Percentiles rank a stretch among this genome's conserved stretches.
These are phyloP conservation scores for Pipistrellus nathusii DNA, from an alignment of 2,797 vertebrate genomes.

Conservation along the genomic window DNA sequence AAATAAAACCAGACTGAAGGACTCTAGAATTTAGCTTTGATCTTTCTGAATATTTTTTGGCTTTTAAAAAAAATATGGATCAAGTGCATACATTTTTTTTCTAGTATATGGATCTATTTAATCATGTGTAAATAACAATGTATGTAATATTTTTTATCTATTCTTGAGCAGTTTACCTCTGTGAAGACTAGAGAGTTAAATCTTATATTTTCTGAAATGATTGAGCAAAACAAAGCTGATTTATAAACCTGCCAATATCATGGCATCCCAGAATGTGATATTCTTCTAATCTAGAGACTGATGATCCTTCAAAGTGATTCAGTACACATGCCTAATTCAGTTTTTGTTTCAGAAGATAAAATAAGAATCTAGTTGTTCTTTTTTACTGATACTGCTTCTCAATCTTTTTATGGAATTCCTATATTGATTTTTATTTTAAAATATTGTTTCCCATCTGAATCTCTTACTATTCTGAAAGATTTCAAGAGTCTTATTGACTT, in stretches of 20 bases:
- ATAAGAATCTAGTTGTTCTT: conserved; percentile 25
- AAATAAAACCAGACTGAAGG: not conserved
- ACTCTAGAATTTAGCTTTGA: conserved; percentile 22
- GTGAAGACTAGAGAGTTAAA: conserved; percentile 2
- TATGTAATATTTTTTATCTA: not conserved
- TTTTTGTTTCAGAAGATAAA: conserved; percentile 72
- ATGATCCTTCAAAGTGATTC: conserved; percentile 65
- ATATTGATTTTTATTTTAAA: conserved; percentile 65
- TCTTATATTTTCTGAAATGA: conserved; percentile 69
- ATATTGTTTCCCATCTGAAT: conserved; percentile 62
- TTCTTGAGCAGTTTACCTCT: conserved; percentile 26
- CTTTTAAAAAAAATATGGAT: not conserved
- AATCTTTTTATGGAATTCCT: conserved; percentile 62
- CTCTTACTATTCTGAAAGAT: conserved; percentile 57
- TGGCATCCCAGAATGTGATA: conserved; percentile 12
- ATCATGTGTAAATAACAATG: not conserved
- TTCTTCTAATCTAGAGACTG: conserved; percentile 67
- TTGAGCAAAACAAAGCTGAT: conserved; percentile 64
- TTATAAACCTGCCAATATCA: conserved; percentile 69
- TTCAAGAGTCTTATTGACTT: conserved; percentile 62
- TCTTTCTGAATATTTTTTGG: not conserved
- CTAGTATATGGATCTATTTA: not conserved
- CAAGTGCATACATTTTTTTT: not conserved
- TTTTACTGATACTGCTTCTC: conserved; percentile 55
- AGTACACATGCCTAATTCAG: conserved; percentile 47